phyloP scores from a whole-genome alignment of 2,888 invertebrate species.

The Chrysolina oricalcia region DNA sequence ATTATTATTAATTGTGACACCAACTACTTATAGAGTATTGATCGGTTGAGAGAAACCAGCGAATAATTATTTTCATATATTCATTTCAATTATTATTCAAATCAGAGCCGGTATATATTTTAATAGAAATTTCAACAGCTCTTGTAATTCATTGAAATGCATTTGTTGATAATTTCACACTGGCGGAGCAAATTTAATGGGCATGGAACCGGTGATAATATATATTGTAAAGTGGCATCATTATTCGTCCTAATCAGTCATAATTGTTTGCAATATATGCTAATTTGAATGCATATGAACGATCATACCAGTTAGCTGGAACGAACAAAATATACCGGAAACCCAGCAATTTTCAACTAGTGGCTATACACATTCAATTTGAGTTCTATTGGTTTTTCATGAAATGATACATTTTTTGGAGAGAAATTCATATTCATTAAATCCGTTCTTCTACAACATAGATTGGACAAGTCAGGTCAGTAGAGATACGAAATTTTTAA shows the following conservation, averaged over 20 bases:
- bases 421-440: too few species aligned
- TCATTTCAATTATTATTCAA: too few species aligned
- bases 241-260: slow-evolving; percentile 1
- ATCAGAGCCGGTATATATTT: slow-evolving; percentile 31
- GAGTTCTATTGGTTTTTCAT: too few species aligned
- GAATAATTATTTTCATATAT: background rate
- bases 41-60: background rate
- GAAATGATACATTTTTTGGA: too few species aligned
- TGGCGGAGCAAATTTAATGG: slow-evolving; percentile 7
- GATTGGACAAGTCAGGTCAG: too few species aligned
- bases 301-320: background rate
- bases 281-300: background rate
- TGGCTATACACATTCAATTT: too few species aligned
- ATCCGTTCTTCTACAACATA: too few species aligned
- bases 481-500: too few species aligned
- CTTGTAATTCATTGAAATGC: slow-evolving; percentile 36
- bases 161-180: slow-evolving; percentile 28
- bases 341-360: background rate
- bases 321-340: background rate
- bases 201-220: background rate
- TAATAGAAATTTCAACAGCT: slow-evolving; percentile 37
- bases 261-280: background rate
- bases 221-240: slow-evolving; percentile 1
- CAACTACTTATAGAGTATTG: background rate
- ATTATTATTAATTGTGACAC: too few species aligned